These are phyloP conservation scores for Apaloderma vittatum DNA, from an alignment of 2,113 vertebrate genomes.

Conservation along the genomic window DNA sequence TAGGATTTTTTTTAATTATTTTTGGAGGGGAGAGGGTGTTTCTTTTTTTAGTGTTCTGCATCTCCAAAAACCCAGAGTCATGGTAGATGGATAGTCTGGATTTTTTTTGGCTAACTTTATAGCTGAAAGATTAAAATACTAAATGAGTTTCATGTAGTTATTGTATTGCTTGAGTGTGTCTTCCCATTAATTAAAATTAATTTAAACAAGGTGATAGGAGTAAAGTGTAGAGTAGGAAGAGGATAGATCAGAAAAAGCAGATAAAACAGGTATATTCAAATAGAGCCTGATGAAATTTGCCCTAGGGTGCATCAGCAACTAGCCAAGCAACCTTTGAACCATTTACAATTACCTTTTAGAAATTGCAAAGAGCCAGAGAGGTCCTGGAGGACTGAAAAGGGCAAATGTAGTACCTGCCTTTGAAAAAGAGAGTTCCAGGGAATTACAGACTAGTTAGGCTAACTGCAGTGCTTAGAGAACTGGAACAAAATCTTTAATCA, in stretches of 20 bases:
- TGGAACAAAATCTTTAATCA: conserved; percentile 30
- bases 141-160: not conserved
- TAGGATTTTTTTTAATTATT: not conserved
- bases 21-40: no score
- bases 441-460: conserved; percentile 1
- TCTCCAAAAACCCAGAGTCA: not conserved
- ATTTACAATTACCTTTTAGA: conserved; percentile 63
- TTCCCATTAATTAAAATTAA: conserved; percentile 52
- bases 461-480: not conserved
- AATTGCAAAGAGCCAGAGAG: conserved; percentile 27
- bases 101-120: not conserved
- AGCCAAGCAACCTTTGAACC: conserved; percentile 71
- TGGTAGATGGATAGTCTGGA: not conserved
- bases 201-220: conserved; percentile 54
- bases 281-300: conserved; percentile 70
- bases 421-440: conserved; percentile 1
- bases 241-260: conserved; percentile 54
- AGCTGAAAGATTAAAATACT: conserved; percentile 13
- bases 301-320: conserved; percentile 58
- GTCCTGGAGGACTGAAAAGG: conserved; percentile 52
- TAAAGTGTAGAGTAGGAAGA: conserved; percentile 57
- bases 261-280: conserved; percentile 67
- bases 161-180: conserved; percentile 22
- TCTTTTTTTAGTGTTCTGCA: not conserved
- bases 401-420: not conserved